phyloP scores from a whole-genome alignment of 2,888 invertebrate species.

The Liodrosophila aerea region DNA sequence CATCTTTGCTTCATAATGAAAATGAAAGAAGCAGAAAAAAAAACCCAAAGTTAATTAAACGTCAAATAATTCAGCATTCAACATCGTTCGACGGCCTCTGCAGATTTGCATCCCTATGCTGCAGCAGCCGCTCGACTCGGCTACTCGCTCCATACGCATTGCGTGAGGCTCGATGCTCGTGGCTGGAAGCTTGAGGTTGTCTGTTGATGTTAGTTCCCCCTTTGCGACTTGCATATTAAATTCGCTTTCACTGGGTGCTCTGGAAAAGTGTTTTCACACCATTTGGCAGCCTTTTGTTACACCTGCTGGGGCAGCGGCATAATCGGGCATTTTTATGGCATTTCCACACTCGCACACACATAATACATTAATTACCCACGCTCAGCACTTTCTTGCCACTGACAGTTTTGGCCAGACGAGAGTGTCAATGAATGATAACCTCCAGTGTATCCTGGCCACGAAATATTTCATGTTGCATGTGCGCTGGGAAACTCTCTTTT shows the following conservation, averaged over 20 bases:
- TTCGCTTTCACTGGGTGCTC: conserved; percentile 74
- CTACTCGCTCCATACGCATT: conserved; percentile 57
- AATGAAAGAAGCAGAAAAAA: conserved; percentile 5
- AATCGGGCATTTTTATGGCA: conserved; percentile 43
- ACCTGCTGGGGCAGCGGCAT: conserved; percentile 17
- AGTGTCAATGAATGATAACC: conserved; percentile 1
- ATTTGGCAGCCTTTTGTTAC: conserved; percentile 36
- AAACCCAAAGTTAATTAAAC: conserved; percentile 65
- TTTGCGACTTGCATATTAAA: conserved; percentile 47
- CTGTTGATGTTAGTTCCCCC: too few species aligned
- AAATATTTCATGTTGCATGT: conserved; percentile 29
- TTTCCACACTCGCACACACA: conserved; percentile 65
- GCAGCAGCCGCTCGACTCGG: not conserved
- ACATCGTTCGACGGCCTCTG: conserved; percentile 28
- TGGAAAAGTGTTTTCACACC: conserved; percentile 71
- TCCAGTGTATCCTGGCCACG: conserved; percentile 49
- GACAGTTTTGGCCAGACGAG: conserved; percentile 8
- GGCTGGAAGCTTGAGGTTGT: too few species aligned
- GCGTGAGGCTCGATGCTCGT: conserved; percentile 49
- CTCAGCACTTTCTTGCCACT: conserved; percentile 71
- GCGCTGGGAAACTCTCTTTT: conserved; percentile 48
- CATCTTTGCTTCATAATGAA: conserved; percentile 49
- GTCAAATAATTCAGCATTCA: conserved; percentile 71
- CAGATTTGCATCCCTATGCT: conserved; percentile 57
- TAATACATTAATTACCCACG: conserved; percentile 66